phyloP scores from a whole-genome alignment of 2,797 vertebrate genomes.

The Cyprinodon diabolis region DNA sequence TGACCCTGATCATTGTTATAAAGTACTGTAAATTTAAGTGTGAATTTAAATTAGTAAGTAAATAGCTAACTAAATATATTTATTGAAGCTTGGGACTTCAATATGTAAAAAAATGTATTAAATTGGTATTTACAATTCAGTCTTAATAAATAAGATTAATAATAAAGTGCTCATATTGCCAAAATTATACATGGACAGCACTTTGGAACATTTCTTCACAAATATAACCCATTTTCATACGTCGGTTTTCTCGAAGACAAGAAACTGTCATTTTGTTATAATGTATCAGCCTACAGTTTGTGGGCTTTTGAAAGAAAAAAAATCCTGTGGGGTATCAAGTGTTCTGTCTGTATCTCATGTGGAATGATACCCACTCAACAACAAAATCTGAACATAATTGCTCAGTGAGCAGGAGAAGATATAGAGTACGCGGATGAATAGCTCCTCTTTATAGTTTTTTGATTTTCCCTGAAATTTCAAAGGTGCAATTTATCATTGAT shows the following conservation, averaged over 20 bases:
- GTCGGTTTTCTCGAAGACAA: conserved; percentile 63
- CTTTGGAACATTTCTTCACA: conserved; percentile 38
- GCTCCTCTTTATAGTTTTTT: conserved; percentile 9
- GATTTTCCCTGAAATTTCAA: background rate
- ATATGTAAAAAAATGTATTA: background rate
- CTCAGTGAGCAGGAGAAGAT: conserved; percentile 70
- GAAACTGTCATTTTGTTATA: conserved; percentile 66
- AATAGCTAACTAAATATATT: too few relatives aligned
- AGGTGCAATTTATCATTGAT: conserved; percentile 26
- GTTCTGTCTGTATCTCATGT: conserved; percentile 62
- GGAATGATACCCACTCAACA: conserved; percentile 73
- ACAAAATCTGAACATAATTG: conserved; percentile 65
- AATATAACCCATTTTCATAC: conserved; percentile 53
- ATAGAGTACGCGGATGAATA: conserved; percentile 36
- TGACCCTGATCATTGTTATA: too few relatives aligned
- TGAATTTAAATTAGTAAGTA: too few relatives aligned
- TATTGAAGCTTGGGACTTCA: background rate
- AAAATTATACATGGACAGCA: conserved; percentile 43
- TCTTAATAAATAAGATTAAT: too few relatives aligned
- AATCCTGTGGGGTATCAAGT: conserved; percentile 59
- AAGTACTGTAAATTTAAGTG: too few relatives aligned
- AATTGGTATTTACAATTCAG: background rate
- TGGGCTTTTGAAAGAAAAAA: conserved; percentile 44
- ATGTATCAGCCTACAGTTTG: conserved; percentile 61
- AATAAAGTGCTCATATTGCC: background rate